Evolutionary conservation across 2,888 invertebrate species (phyloP).

Genomic region (Tenthredo mesomela): DNA sequence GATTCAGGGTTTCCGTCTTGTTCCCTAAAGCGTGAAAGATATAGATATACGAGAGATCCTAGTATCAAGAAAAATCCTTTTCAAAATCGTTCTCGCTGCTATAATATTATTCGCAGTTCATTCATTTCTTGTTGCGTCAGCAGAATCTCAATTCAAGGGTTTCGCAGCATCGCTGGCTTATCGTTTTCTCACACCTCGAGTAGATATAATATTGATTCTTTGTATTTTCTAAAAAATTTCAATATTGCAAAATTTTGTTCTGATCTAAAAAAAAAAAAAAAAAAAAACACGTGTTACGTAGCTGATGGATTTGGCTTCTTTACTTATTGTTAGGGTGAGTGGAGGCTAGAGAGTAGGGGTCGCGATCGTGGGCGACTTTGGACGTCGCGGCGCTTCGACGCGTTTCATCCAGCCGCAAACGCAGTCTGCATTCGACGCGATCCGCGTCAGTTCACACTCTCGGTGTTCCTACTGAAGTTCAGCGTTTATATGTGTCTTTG

Average conservation of each 20-base stretch:
- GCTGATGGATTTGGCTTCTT: slow-evolving; percentile 39
- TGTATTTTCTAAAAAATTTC: background rate
- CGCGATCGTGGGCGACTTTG: slow-evolving; percentile 23
- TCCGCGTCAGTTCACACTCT: slow-evolving; percentile 17
- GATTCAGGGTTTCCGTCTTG: background rate
- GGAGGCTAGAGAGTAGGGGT: slow-evolving; percentile 29
- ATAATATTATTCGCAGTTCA: background rate
- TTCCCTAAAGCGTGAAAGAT: background rate
- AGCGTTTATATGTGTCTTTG: background rate
- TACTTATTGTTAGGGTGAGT: slow-evolving; percentile 26
- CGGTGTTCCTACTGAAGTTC: background rate
- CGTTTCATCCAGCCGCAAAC: slow-evolving; percentile 34
- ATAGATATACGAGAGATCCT: background rate
- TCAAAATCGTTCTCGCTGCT: background rate
- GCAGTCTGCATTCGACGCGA: slow-evolving; percentile 48
- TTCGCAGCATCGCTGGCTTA: background rate
- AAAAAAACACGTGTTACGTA: background rate
- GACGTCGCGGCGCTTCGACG: slow-evolving; percentile 50
- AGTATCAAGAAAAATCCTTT: background rate
- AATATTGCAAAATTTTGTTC: background rate
- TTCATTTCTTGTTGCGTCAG: background rate
- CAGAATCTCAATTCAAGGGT: background rate
- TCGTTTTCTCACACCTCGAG: background rate
- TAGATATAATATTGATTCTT: background rate
- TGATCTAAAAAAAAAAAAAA: background rate